Percentiles rank a stretch among this genome's conserved stretches.
Evolutionary conservation across 2,888 invertebrate species (phyloP).

Genomic region (Amorpha juglandis): DNA sequence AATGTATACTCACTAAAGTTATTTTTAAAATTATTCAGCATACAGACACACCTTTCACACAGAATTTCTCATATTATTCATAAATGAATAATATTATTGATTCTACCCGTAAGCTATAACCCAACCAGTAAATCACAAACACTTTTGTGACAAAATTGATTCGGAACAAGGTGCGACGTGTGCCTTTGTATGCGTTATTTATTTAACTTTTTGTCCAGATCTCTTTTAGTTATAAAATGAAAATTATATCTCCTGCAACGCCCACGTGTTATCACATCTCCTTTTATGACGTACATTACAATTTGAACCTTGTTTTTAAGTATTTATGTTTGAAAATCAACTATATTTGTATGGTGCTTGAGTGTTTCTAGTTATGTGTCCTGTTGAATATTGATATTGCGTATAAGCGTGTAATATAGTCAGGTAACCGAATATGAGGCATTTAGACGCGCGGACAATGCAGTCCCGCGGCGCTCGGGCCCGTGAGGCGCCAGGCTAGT

Average conservation of each 20-base stretch:
- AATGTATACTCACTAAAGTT: no score
- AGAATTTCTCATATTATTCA: no score
- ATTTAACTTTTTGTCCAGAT: slow-evolving; percentile 66
- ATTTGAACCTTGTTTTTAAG: slow-evolving; percentile 33
- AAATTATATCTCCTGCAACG: slow-evolving; percentile 67
- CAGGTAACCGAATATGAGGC: slow-evolving; percentile 83
- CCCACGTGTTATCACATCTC: slow-evolving; percentile 1
- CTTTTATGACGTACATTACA: slow-evolving; percentile 28
- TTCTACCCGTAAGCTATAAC: slow-evolving; percentile 24
- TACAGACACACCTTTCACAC: no score
- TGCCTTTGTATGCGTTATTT: slow-evolving; percentile 74
- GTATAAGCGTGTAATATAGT: slow-evolving; percentile 72
- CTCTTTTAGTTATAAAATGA: slow-evolving; percentile 77
- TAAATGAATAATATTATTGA: slow-evolving; percentile 1
- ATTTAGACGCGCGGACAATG: slow-evolving; percentile 77
- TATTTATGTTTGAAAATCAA: slow-evolving; percentile 39
- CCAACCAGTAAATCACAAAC: slow-evolving; percentile 16
- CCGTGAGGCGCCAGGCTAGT: slow-evolving; percentile 73
- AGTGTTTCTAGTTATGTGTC: slow-evolving; percentile 40
- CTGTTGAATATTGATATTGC: slow-evolving; percentile 68
- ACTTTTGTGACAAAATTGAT: slow-evolving; percentile 70
- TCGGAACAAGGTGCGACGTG: slow-evolving; percentile 78
- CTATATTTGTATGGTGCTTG: slow-evolving; percentile 45
- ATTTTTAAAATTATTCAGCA: no score
- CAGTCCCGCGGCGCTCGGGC: slow-evolving; percentile 70